phyloP scores from a whole-genome alignment of 2,113 vertebrate genomes.

The Willisornis vidua region DNA sequence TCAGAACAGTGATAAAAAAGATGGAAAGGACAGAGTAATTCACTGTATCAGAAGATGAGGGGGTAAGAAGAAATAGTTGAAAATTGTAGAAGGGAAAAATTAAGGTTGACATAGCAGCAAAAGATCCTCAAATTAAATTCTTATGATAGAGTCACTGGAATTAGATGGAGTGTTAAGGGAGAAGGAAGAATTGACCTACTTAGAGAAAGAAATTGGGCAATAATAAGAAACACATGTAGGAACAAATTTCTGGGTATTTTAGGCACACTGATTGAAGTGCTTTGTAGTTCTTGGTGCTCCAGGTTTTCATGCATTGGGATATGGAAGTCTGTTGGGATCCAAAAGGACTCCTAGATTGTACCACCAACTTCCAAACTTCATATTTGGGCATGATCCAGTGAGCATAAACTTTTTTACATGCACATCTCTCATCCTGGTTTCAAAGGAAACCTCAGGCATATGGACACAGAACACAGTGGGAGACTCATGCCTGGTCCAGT shows the following conservation, averaged over 20 bases:
- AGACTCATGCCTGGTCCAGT: accelerated
- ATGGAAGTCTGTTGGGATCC: background rate
- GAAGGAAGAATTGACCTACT: background rate
- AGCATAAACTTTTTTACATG: background rate
- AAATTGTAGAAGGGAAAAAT: background rate
- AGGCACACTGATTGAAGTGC: background rate
- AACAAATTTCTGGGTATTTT: background rate
- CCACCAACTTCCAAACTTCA: background rate
- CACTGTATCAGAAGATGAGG: background rate
- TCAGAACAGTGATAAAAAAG: background rate
- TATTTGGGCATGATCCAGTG: background rate
- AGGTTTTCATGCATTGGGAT: background rate
- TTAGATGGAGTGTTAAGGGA: background rate
- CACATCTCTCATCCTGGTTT: background rate
- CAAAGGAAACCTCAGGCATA: background rate
- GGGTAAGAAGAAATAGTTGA: slow-evolving; percentile 12
- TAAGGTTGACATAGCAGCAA: background rate
- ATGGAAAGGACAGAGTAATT: slow-evolving; percentile 1
- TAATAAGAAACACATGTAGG: background rate
- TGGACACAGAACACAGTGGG: background rate
- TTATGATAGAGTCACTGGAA: background rate
- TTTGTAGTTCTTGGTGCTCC: background rate
- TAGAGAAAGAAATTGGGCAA: background rate
- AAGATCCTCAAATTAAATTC: slow-evolving; percentile 7
- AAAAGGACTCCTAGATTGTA: background rate